phyloP scores from a whole-genome alignment of 1,140 invertebrate genomes.

The Penaeus chinensis region DNA sequence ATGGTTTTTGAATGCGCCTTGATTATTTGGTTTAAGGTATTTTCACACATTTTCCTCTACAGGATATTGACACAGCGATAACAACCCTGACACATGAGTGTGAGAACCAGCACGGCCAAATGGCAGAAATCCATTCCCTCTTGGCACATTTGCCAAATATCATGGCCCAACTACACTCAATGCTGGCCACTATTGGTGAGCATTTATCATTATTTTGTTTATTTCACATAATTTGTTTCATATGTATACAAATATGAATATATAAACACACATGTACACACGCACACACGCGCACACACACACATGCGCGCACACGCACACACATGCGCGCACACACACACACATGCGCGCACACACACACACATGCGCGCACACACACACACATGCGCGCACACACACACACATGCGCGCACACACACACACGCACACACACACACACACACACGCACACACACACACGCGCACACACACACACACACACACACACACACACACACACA shows the following conservation, averaged over 20 bases:
- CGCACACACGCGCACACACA: too few relatives aligned
- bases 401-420: too few relatives aligned
- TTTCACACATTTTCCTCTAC: neutral
- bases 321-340: too few relatives aligned
- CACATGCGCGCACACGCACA: too few relatives aligned
- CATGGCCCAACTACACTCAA: slow-evolving; percentile 64
- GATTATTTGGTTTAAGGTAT: neutral
- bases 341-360: too few relatives aligned
- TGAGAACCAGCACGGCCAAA: slow-evolving; percentile 62
- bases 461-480: too few relatives aligned
- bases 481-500: too few relatives aligned
- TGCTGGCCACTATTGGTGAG: slow-evolving; percentile 63
- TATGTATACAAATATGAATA: neutral
- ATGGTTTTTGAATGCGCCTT: neutral
- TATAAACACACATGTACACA: too few relatives aligned
- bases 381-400: too few relatives aligned
- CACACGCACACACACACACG: too few relatives aligned
- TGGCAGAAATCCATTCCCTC: slow-evolving; percentile 61
- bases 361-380: too few relatives aligned
- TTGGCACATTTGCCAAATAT: slow-evolving; percentile 63
- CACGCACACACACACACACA: too few relatives aligned
- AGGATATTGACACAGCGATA: slow-evolving; percentile 58
- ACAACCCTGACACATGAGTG: slow-evolving; percentile 56
- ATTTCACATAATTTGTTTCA: neutral
- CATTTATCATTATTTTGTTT: neutral